Percentiles rank a stretch among this genome's conserved stretches.
Conservation (phyloP, 2,888 invertebrate species). For the Apamea sordens region DNA sequence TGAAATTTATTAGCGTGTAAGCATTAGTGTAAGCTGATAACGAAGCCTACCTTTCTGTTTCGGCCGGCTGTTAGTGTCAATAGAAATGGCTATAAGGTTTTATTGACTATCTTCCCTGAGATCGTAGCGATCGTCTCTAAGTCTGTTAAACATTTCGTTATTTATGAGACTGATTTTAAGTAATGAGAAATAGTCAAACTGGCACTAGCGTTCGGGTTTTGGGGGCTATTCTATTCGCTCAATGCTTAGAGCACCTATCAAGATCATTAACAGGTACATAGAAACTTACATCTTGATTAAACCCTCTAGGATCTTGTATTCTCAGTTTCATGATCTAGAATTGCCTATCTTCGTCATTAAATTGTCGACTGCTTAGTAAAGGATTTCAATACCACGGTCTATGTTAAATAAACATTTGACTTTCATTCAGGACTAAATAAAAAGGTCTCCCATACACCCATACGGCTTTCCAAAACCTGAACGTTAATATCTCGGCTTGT, state of each 20-base stretch:
- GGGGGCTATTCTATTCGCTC: slow-evolving; percentile 36
- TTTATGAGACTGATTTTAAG: slow-evolving; percentile 90
- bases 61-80: slow-evolving; percentile 73
- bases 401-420: neutral
- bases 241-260: neutral
- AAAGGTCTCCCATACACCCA: neutral
- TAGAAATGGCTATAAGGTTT: slow-evolving; percentile 69
- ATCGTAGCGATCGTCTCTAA: slow-evolving; percentile 59
- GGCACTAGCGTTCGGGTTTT: slow-evolving; percentile 73
- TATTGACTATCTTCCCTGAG: slow-evolving; percentile 57
- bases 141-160: slow-evolving; percentile 77
- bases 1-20: slow-evolving; percentile 84
- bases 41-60: slow-evolving; percentile 76
- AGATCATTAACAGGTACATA: neutral
- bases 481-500: slow-evolving; percentile 60
- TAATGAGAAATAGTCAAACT: slow-evolving; percentile 80
- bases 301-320: slow-evolving; percentile 1
- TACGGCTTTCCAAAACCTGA: slow-evolving; percentile 56
- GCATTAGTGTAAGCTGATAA: slow-evolving; percentile 79
- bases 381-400: no score
- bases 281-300: neutral
- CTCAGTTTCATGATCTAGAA: neutral
- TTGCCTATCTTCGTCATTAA: neutral
- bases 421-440: neutral
- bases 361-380: neutral